Evolutionary conservation across 53 echinoderm and acorn worm genomes (phyloP), one percentile per base, ranked within the genome.

Genomic region (Paracentrotus lividus): DNA sequence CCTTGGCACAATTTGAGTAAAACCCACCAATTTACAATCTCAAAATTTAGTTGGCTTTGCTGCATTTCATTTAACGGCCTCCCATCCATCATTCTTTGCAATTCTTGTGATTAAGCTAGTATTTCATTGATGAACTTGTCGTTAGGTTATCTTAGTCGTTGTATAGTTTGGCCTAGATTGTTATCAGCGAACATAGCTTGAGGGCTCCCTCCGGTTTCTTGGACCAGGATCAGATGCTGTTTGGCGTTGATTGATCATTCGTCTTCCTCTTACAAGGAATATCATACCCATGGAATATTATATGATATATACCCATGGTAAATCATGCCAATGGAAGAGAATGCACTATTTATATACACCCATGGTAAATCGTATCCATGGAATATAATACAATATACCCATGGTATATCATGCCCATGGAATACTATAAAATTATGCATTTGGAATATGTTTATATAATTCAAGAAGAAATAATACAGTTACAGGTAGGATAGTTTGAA

Each of bases 51-150:
- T 38, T 36, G 72, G 72, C 21, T 72, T 72, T 16, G 36, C 36
- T 16, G 72, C 72, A 16, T 72, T 72, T 6, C 36, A 38, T 72
- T 72, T 20, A 72, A 72, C 72, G 40, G 40, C 40, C 36, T 34
- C 72, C 72, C 5, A 72, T 72, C 72, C 15, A 72, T 72, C 72
- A 72, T 72, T 36, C 8, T 40, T 38, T 36, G 72, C 18, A 72
- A 36, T 36, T 72, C 72, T 72, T 40, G 36, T 6, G 72, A 72
- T 72, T 20, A 72, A 0, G 72, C 72, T 40, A 38, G 72, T 72
- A 72, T 72, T 72, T 72, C 72, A 72, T 18, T 72, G 72, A 72
- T 72, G 72, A 72, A 72, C 72, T 72, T 72, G 72, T 38, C 40
- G 40, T 72, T 72, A 36, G 40, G 72, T 72, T 72, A 72, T 72